phyloP scores from a whole-genome alignment of 2,113 vertebrate species.

The Forbesichthys agassizii region DNA sequence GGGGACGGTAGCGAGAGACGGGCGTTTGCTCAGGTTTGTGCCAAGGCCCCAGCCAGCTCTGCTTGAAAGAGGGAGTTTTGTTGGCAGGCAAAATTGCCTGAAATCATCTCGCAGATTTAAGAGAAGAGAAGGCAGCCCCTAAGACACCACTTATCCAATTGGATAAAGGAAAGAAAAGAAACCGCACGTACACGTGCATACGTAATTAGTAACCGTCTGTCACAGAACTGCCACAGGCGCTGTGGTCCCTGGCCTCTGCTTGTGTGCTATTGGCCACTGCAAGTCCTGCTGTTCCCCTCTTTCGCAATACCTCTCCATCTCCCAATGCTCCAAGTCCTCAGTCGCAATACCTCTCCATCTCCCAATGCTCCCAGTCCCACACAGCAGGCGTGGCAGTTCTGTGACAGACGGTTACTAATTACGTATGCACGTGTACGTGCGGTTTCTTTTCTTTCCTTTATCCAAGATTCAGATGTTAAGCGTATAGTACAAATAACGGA shows the following conservation, averaged over 20 bases:
- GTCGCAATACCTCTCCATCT: neutral
- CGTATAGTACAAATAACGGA: conserved; percentile 26
- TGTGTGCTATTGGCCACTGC: conserved; percentile 23
- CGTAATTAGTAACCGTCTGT: conserved; percentile 43
- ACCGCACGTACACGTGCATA: conserved; percentile 19
- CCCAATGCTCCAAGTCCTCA: neutral
- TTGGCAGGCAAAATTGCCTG: conserved; percentile 45
- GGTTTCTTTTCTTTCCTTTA: no score
- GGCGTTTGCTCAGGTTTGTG: conserved; percentile 33
- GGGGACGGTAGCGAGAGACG: neutral
- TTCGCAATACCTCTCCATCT: neutral
- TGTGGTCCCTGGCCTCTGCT: conserved; percentile 24
- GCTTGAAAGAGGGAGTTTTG: conserved; percentile 42
- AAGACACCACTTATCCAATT: conserved; percentile 31
- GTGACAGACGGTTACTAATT: no score
- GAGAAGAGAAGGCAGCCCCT: conserved; percentile 29
- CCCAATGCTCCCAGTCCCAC: neutral
- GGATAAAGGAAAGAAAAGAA: neutral
- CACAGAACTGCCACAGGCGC: conserved; percentile 7
- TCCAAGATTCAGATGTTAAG: conserved; percentile 37
- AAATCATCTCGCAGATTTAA: conserved; percentile 61
- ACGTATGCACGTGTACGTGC: no score
- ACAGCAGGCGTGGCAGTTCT: neutral
- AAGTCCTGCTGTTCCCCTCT: neutral
- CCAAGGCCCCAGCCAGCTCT: conserved; percentile 29